These are phyloP conservation scores for Xiphophorus birchmanni DNA, from an alignment of 2,797 vertebrate species.

Conservation along the genomic window DNA sequence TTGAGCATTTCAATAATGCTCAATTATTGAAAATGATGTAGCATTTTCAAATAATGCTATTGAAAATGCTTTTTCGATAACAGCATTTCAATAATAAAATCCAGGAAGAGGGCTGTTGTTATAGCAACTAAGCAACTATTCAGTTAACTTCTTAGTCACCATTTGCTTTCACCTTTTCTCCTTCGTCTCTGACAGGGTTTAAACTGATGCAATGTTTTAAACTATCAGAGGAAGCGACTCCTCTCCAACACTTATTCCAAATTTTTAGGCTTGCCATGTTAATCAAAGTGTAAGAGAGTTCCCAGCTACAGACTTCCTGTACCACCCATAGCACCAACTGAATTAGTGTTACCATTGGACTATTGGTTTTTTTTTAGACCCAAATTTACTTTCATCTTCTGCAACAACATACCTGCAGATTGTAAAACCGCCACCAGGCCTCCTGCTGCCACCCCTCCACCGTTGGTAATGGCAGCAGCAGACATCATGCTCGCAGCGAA, in stretches of 20 bases:
- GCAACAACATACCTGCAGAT: constrained; percentile 45
- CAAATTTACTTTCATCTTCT: neutral
- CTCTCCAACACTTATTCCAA: neutral
- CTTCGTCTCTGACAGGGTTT: neutral
- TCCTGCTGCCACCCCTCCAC: constrained; percentile 66
- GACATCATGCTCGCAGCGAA: constrained; percentile 38
- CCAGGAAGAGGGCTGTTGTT: neutral
- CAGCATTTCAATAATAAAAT: neutral
- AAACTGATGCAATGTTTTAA: neutral
- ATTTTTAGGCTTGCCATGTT: neutral
- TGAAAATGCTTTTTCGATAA: neutral
- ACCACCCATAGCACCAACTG: neutral
- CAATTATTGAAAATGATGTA: too few species aligned
- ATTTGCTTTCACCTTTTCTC: neutral
- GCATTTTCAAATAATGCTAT: too few species aligned
- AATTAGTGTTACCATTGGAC: neutral
- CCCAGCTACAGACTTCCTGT: neutral
- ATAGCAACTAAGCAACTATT: neutral
- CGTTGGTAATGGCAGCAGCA: constrained; percentile 40
- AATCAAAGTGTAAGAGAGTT: neutral
- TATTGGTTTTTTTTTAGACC: neutral
- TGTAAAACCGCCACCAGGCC: constrained; percentile 54
- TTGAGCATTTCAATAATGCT: too few species aligned
- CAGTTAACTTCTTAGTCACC: neutral
- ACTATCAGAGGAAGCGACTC: neutral